These are phyloP conservation scores for Carapus acus DNA, from an alignment of 2,797 vertebrate species.

Conservation along the genomic window DNA sequence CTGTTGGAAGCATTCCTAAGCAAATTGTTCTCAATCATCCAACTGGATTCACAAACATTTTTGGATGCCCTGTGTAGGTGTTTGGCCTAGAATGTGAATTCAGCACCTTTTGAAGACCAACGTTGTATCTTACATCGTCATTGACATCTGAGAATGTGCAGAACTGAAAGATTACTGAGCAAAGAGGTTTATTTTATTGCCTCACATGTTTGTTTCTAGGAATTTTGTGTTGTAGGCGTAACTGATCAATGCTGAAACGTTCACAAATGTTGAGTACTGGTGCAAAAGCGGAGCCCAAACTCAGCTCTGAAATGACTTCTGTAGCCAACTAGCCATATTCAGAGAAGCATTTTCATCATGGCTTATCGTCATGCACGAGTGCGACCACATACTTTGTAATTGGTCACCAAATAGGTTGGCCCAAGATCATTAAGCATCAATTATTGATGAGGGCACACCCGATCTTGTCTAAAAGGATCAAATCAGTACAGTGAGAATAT, in stretches of 20 bases:
- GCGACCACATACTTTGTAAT: background rate
- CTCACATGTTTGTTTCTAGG: background rate
- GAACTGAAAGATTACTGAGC: background rate
- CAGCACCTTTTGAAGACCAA: background rate
- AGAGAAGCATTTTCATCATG: conserved; percentile 7
- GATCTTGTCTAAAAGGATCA: background rate
- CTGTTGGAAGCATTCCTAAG: no score
- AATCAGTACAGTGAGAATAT: background rate
- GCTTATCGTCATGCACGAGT: no score
- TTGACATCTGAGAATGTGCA: background rate
- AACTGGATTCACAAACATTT: background rate
- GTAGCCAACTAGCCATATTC: background rate
- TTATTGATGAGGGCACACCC: background rate
- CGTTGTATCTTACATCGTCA: background rate
- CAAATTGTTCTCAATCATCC: no score
- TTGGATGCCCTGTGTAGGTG: background rate
- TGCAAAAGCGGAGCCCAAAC: no score
- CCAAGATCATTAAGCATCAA: background rate
- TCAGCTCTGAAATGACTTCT: no score
- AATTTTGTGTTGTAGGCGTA: background rate
- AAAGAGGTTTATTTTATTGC: background rate
- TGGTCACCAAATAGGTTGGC: background rate
- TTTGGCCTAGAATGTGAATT: background rate
- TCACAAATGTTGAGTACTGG: background rate
- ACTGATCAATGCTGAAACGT: background rate